Percentiles rank a stretch among this genome's conserved stretches.
These are phyloP conservation scores for Eupithecia insigniata DNA, from an alignment of 2,888 invertebrate species.

Conservation along the genomic window DNA sequence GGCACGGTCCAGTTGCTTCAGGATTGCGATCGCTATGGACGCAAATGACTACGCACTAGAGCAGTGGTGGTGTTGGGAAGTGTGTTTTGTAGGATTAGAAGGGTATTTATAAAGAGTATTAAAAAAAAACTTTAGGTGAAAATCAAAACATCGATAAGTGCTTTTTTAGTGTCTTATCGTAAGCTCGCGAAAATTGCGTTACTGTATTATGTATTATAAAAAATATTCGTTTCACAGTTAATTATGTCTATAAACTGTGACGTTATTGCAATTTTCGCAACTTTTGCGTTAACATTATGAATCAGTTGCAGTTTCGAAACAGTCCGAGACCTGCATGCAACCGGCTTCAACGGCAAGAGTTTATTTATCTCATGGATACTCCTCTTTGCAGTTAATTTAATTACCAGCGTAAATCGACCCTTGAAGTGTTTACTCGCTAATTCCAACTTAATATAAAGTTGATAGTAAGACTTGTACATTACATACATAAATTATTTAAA, in stretches of 20 bases:
- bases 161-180: background rate
- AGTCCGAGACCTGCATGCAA: background rate
- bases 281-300: background rate
- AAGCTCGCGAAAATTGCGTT: background rate
- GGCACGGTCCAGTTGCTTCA: slow-evolving; percentile 4
- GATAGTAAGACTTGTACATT: background rate
- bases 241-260: no score
- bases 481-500: slow-evolving; percentile 3
- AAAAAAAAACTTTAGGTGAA: background rate
- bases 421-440: slow-evolving; percentile 11
- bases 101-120: background rate
- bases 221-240: background rate
- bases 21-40: background rate
- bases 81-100: background rate
- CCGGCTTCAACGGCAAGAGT: background rate
- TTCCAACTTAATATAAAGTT: slow-evolving; percentile 4
- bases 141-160: background rate
- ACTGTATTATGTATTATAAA: no score
- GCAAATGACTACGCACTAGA: slow-evolving; percentile 2
- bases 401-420: background rate
- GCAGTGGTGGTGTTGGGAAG: background rate
- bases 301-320: background rate
- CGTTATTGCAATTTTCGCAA: background rate
- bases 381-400: slow-evolving; percentile 11
- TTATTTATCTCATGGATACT: background rate